Evolutionary conservation across 2,888 invertebrate genomes (phyloP).

Genomic region (Brachyopa scutellaris): DNA sequence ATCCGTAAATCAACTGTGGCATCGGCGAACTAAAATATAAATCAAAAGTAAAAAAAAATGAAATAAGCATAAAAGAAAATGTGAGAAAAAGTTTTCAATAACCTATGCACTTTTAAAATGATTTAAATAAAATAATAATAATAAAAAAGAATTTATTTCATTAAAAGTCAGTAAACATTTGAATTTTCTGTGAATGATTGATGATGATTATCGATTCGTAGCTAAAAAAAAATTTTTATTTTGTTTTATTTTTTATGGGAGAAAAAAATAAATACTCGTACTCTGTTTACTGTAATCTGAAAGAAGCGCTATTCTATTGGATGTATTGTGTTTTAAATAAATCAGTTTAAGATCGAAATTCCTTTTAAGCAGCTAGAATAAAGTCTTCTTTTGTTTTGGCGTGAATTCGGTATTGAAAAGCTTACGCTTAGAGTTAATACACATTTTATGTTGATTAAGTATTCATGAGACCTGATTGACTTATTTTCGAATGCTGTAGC

Average conservation of each 20-base stretch:
- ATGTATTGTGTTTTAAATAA: constrained; percentile 35
- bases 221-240: constrained; percentile 43
- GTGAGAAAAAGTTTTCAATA: constrained; percentile 70
- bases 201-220: constrained; percentile 61
- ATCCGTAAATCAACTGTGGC: constrained; percentile 42
- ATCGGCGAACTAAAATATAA: constrained; percentile 41
- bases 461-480: too few species aligned
- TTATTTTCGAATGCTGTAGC: too few species aligned
- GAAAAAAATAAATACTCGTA: constrained; percentile 33
- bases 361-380: constrained; percentile 53
- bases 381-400: constrained; percentile 39
- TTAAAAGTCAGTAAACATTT: constrained; percentile 56
- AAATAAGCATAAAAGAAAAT: neutral
- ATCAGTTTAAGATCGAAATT: constrained; percentile 53
- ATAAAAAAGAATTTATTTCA: constrained; percentile 22
- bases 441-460: too few species aligned
- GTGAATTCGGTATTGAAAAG: constrained; percentile 39
- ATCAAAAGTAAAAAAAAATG: neutral
- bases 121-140: constrained; percentile 19
- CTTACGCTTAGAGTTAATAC: constrained; percentile 61
- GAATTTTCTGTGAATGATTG: constrained; percentile 66
- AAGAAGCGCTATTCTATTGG: constrained; percentile 59
- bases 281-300: constrained; percentile 42
- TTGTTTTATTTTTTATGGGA: constrained; percentile 43
- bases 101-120: constrained; percentile 60